phyloP scores from a whole-genome alignment of 37 sponge, comb jelly and placozoan species.

The Agelas oroides region DNA sequence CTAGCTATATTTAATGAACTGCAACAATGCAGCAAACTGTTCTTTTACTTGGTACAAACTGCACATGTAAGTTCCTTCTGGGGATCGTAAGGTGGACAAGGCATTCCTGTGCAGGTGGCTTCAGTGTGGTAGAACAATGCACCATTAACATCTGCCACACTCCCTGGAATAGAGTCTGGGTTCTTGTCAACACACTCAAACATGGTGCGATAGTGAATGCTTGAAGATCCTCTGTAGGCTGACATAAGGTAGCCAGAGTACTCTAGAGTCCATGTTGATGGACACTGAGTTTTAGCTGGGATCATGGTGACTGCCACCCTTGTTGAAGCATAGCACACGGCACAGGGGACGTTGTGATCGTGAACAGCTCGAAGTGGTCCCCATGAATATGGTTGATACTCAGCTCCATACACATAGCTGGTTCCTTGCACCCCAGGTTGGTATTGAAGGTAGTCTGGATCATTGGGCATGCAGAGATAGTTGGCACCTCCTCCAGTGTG shows the following conservation, averaged over 20 bases:
- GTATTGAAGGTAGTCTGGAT: conserved; percentile 9
- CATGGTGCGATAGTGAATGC: neutral
- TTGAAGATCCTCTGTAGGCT: neutral
- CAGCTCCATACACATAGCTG: conserved; percentile 41
- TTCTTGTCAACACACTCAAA: too few species aligned
- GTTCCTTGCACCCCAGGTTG: conserved; percentile 3
- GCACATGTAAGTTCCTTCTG: too few species aligned
- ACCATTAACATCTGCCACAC: too few species aligned
- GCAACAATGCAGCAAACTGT: too few species aligned
- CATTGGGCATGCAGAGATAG: conserved; percentile 57
- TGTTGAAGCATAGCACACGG: conserved; percentile 48
- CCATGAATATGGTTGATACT: conserved; percentile 45
- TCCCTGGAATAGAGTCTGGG: too few species aligned
- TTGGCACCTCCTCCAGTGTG: conserved; percentile 59
- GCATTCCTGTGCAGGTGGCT: too few species aligned
- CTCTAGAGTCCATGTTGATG: conserved; percentile 37
- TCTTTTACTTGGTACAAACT: too few species aligned
- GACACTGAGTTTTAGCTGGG: conserved; percentile 53
- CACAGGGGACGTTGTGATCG: conserved; percentile 49
- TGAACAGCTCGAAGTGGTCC: neutral
- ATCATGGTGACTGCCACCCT: conserved; percentile 27
- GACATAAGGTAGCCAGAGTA: conserved; percentile 61
- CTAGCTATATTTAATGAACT: too few species aligned
- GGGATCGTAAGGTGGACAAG: too few species aligned
- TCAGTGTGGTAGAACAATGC: too few species aligned